Evolutionary conservation across 2,888 invertebrate species (phyloP).

Genomic region (Drosophila setosimentum): DNA sequence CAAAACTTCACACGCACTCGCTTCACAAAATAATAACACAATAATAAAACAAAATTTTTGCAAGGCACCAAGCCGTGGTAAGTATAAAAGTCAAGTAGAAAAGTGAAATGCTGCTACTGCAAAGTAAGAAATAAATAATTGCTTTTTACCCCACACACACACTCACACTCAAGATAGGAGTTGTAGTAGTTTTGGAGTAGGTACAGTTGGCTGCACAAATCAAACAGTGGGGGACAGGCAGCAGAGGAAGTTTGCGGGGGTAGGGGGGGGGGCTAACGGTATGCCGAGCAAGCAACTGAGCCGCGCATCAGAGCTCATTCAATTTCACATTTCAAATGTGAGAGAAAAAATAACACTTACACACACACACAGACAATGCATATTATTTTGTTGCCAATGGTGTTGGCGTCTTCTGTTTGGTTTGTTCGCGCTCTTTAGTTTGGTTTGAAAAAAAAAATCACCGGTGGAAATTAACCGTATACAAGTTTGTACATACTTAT

Average conservation of each 20-base stretch:
- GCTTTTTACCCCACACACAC: slow-evolving; percentile 33
- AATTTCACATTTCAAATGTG: slow-evolving; percentile 62
- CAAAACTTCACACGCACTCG: slow-evolving; percentile 34
- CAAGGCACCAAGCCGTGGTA: slow-evolving; percentile 51
- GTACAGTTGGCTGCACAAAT: slow-evolving; percentile 61
- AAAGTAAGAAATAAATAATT: slow-evolving; percentile 54
- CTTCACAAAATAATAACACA: slow-evolving; percentile 16
- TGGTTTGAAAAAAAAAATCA: slow-evolving; percentile 22
- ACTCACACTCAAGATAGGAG: neutral
- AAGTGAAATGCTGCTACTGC: slow-evolving; percentile 69
- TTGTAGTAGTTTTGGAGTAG: slow-evolving; percentile 4
- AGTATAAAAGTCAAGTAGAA: slow-evolving; percentile 49
- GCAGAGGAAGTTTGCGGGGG: neutral
- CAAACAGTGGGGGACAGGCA: slow-evolving; percentile 11
- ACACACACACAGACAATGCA: neutral
- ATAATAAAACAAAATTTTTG: slow-evolving; percentile 51
- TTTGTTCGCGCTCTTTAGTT: slow-evolving; percentile 30
- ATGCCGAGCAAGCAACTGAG: slow-evolving; percentile 36
- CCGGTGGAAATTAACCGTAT: slow-evolving; percentile 47
- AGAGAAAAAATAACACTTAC: slow-evolving; percentile 32
- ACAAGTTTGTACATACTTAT: slow-evolving; percentile 29
- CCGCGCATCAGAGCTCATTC: slow-evolving; percentile 61
- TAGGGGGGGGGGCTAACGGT: slow-evolving; percentile 30
- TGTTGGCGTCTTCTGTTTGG: slow-evolving; percentile 18
- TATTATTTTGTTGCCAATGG: slow-evolving; percentile 44